A percentile compares a stretch with the other conserved stretches of the same genome.
Conservation (phyloP, 2,113 vertebrate species). For the Syrrhaptes paradoxus region DNA sequence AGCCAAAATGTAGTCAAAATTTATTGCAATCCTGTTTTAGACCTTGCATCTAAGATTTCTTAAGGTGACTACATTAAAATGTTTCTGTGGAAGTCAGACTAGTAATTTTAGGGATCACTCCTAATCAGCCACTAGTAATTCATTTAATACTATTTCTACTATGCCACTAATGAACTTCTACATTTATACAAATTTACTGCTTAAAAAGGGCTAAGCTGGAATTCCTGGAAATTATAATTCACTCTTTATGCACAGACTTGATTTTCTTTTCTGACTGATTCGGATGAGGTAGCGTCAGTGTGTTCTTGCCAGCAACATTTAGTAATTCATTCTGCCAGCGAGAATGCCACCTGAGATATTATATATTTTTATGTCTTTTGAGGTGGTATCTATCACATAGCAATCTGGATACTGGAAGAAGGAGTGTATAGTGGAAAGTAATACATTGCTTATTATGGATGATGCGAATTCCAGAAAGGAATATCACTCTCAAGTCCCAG, state of each 20-base stretch:
- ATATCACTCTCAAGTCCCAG: background rate
- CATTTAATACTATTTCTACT: background rate
- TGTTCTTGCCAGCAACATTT: background rate
- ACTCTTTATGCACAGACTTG: background rate
- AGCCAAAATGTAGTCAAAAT: background rate
- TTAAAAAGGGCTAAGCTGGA: background rate
- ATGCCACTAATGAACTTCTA: background rate
- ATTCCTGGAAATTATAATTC: background rate
- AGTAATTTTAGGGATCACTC: background rate
- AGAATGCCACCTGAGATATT: background rate
- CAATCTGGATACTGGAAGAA: background rate
- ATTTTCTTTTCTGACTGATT: background rate
- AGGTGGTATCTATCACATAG: background rate
- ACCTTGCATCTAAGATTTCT: background rate
- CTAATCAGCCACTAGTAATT: background rate
- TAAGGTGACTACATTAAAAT: background rate
- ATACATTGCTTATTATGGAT: background rate
- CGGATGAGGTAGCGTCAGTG: background rate
- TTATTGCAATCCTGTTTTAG: background rate
- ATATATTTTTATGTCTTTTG: background rate
- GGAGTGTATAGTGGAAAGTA: background rate
- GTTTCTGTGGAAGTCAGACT: background rate
- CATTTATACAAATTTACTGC: background rate
- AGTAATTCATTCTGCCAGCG: background rate
- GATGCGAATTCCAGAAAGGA: background rate